Evolutionary conservation across 2,888 invertebrate genomes (phyloP).

Genomic region (Lasioglossum oenotherae): DNA sequence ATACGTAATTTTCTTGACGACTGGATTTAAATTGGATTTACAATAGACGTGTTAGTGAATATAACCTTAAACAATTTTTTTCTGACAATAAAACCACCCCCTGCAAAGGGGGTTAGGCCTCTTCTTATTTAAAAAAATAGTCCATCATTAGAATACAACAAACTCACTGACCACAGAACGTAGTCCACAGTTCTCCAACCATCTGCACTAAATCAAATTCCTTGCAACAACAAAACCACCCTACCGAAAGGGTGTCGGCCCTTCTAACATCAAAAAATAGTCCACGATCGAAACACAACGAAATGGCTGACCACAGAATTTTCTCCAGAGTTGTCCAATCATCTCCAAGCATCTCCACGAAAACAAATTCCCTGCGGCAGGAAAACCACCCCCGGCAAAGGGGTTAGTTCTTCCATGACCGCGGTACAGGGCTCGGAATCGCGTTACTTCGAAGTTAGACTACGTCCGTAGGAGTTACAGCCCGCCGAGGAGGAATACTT

Average conservation of each 20-base stretch:
- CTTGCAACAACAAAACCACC: no score
- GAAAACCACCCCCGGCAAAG: background rate
- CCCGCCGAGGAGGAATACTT: constrained; percentile 11
- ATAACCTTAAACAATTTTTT: no score
- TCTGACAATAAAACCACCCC: no score
- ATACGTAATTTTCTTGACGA: background rate
- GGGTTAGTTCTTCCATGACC: background rate
- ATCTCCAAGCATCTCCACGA: background rate
- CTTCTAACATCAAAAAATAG: no score
- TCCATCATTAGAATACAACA: no score
- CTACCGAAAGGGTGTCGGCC: no score
- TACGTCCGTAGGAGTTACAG: constrained; percentile 6
- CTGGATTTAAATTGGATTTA: background rate
- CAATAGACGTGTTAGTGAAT: background rate
- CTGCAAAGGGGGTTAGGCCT: no score
- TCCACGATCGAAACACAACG: background rate
- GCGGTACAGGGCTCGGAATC: background rate
- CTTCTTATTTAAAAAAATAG: no score
- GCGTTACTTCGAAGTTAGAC: constrained; percentile 15
- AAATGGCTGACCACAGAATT: background rate
- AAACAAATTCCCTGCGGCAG: background rate
- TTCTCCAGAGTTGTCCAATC: background rate
- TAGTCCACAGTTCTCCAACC: no score
- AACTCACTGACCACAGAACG: no score
- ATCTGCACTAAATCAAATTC: no score